These are phyloP conservation scores for Catostylus mosaicus DNA, from an alignment of 30 jellyfish, hydroid and myxozoan species.

Conservation along the genomic window DNA sequence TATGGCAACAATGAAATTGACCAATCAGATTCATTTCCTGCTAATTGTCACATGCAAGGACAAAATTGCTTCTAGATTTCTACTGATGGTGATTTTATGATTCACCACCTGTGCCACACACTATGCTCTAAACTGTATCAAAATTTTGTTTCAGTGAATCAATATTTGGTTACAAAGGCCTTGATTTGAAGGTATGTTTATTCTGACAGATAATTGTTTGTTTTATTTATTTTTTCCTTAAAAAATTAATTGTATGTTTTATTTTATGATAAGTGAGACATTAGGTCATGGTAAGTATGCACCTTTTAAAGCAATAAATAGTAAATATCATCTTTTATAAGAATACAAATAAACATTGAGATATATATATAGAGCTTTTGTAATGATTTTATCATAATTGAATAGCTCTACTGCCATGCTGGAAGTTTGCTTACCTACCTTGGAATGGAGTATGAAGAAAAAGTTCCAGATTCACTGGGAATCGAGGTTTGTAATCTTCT, in stretches of 20 bases:
- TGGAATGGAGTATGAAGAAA: slow-evolving; percentile 83
- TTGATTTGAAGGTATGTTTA: slow-evolving; percentile 70
- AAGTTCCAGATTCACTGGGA: slow-evolving; percentile 74
- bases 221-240: not conserved
- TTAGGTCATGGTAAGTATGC: not conserved
- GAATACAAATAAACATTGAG: not conserved
- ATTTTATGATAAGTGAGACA: no score
- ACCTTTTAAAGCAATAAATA: no score
- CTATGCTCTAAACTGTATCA: not conserved
- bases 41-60: not conserved
- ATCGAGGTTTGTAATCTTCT: slow-evolving; percentile 64
- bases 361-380: not conserved
- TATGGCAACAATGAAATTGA: not conserved
- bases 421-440: slow-evolving; percentile 94
- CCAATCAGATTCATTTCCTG: not conserved
- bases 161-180: slow-evolving; percentile 91
- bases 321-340: no score
- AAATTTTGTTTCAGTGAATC: slow-evolving; percentile 77
- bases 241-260: no score
- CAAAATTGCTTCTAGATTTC: not conserved
- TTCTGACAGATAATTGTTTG: not conserved
- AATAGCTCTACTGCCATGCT: slow-evolving; percentile 93
- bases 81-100: not conserved
- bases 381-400: no score
- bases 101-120: not conserved